A percentile compares a stretch with the other conserved stretches of the same genome.
These are phyloP conservation scores for Archocentrus centrarchus DNA, from an alignment of 2,113 vertebrate species.

Conservation along the genomic window DNA sequence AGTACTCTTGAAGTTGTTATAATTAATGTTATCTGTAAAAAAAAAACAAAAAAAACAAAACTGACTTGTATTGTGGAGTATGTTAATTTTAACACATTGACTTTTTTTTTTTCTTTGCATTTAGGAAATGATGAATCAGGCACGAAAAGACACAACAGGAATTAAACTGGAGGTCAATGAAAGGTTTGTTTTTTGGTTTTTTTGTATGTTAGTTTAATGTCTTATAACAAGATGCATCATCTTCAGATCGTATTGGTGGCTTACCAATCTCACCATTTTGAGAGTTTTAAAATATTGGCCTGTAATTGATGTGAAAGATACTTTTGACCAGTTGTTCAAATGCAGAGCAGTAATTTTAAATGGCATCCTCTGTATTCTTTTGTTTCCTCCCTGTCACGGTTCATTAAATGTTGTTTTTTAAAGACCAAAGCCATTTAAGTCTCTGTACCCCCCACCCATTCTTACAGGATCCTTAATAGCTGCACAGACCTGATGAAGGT, in stretches of 20 bases:
- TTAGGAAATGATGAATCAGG: constrained; percentile 98
- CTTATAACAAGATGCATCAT: not conserved
- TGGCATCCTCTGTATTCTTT: too few species aligned
- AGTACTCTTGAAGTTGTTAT: constrained; percentile 14
- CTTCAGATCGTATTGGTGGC: not conserved
- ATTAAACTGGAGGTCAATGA: constrained; percentile 96
- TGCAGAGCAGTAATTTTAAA: too few species aligned
- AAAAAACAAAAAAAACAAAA: not conserved
- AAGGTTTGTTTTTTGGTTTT: constrained; percentile 82
- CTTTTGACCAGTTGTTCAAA: too few species aligned
- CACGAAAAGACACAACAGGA: constrained; percentile 88
- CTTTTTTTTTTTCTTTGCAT: constrained; percentile 13
- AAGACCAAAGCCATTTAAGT: not conserved
- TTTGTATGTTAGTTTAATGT: not conserved
- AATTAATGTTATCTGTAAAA: not conserved
- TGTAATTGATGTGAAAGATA: not conserved
- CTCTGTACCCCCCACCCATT: not conserved
- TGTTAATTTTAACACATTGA: not conserved
- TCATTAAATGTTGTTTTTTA: not conserved
- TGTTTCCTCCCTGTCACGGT: too few species aligned
- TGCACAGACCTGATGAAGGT: constrained; percentile 99
- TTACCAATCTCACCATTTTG: too few species aligned
- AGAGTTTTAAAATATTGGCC: not conserved
- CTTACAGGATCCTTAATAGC: constrained; percentile 89
- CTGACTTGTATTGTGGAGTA: not conserved